phyloP scores from a whole-genome alignment of 2,113 vertebrate genomes.

The Lampris incognitus region DNA sequence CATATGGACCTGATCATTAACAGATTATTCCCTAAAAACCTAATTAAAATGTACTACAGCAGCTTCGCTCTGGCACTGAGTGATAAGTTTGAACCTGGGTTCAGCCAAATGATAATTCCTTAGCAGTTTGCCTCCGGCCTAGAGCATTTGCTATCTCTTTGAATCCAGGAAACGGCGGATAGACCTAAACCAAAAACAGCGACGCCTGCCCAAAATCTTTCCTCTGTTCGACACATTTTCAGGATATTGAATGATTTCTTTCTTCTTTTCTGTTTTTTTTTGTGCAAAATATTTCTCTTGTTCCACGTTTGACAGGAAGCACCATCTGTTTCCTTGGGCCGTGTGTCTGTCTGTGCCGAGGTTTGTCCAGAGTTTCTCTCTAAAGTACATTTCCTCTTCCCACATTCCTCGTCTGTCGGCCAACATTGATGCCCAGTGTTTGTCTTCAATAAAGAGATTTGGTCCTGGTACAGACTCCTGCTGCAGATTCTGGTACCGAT shows the following conservation, averaged over 20 bases:
- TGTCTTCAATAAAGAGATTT: neutral
- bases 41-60: slow-evolving; percentile 32
- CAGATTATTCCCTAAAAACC: slow-evolving; percentile 21
- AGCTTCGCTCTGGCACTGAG: neutral
- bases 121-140: neutral
- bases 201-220: neutral
- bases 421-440: neutral
- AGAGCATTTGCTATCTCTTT: slow-evolving; percentile 10
- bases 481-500: neutral
- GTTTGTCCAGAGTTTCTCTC: slow-evolving; percentile 23
- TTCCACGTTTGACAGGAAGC: slow-evolving; percentile 64
- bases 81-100: neutral
- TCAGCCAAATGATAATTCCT: slow-evolving; percentile 26
- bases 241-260: slow-evolving; percentile 65
- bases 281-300: slow-evolving; percentile 56
- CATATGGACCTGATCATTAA: slow-evolving; percentile 15
- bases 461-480: slow-evolving; percentile 17
- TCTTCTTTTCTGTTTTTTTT: neutral
- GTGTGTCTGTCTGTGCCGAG: slow-evolving; percentile 38
- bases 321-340: slow-evolving; percentile 60
- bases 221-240: slow-evolving; percentile 27
- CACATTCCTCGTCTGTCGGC: slow-evolving; percentile 52
- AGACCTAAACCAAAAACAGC: slow-evolving; percentile 40
- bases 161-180: slow-evolving; percentile 13
- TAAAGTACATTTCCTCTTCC: slow-evolving; percentile 1